Percentiles rank a stretch among this genome's conserved stretches.
phyloP scores from a whole-genome alignment of 2,888 invertebrate species.

The Xanthia togata region DNA sequence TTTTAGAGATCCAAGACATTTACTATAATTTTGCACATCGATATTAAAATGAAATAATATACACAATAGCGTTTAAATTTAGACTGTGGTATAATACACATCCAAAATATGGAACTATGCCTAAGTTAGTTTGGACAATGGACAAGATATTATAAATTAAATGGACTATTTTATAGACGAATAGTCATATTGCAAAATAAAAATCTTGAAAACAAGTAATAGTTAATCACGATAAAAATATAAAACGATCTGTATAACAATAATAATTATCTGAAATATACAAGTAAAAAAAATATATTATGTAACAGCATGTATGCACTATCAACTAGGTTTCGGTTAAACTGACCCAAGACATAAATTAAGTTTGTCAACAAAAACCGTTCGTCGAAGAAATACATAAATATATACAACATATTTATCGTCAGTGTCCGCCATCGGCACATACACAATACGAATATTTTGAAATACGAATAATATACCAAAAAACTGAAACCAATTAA shows the following conservation, averaged over 20 bases:
- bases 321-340: slow-evolving; percentile 80
- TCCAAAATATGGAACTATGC: slow-evolving; percentile 90
- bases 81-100: slow-evolving; percentile 89
- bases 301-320: slow-evolving; percentile 82
- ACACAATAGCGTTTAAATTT: slow-evolving; percentile 89
- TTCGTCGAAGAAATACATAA: slow-evolving; percentile 62
- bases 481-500: slow-evolving; percentile 57
- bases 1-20: slow-evolving; percentile 91
- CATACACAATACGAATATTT: slow-evolving; percentile 47
- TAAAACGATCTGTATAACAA: slow-evolving; percentile 88
- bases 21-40: slow-evolving; percentile 90
- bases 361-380: slow-evolving; percentile 69
- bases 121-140: slow-evolving; percentile 89
- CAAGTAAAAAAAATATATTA: slow-evolving; percentile 89
- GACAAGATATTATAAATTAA: slow-evolving; percentile 86
- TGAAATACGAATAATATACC: slow-evolving; percentile 48
- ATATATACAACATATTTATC: slow-evolving; percentile 55
- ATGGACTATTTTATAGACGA: slow-evolving; percentile 83
- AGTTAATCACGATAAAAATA: slow-evolving; percentile 86
- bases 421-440: slow-evolving; percentile 40
- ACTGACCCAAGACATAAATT: slow-evolving; percentile 72
- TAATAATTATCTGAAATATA: slow-evolving; percentile 89
- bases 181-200: slow-evolving; percentile 76
- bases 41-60: slow-evolving; percentile 89
- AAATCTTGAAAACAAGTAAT: slow-evolving; percentile 83